These are phyloP conservation scores for Hirudinaria manillensis DNA, from an alignment of 2,888 invertebrate species.

Conservation along the genomic window DNA sequence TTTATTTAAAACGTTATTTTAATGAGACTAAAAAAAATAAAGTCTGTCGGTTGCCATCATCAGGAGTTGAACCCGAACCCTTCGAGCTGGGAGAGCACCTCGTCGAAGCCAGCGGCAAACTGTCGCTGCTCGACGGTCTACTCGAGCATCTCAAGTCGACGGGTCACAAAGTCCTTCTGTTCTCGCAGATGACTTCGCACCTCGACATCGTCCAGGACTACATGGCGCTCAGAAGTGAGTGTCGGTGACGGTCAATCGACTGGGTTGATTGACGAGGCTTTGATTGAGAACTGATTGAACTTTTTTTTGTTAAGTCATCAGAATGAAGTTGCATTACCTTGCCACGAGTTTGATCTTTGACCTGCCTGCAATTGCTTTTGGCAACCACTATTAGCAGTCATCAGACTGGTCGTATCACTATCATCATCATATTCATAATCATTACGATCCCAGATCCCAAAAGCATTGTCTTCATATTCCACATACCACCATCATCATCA, in stretches of 20 bases:
- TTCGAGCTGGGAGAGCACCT: constrained; percentile 56
- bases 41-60: not conserved
- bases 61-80: constrained; percentile 56
- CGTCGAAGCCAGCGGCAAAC: constrained; percentile 53
- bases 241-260: too few relatives aligned
- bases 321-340: too few relatives aligned
- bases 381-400: too few relatives aligned
- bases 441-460: too few relatives aligned
- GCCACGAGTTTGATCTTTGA: too few relatives aligned
- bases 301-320: not conserved
- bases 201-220: constrained; percentile 56
- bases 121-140: constrained; percentile 52
- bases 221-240: constrained; percentile 50
- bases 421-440: too few relatives aligned
- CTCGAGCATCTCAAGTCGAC: constrained; percentile 46
- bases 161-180: constrained; percentile 54
- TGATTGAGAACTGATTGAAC: not conserved
- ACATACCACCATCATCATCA: too few relatives aligned
- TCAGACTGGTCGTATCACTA: too few relatives aligned
- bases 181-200: constrained; percentile 56
- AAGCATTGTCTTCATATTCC: too few relatives aligned
- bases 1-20: not conserved
- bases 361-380: too few relatives aligned
- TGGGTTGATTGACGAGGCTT: not conserved
- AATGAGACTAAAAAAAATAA: not conserved